Conservation (phyloP, 2,113 vertebrate species). For the Coptodon bakossiorum region DNA sequence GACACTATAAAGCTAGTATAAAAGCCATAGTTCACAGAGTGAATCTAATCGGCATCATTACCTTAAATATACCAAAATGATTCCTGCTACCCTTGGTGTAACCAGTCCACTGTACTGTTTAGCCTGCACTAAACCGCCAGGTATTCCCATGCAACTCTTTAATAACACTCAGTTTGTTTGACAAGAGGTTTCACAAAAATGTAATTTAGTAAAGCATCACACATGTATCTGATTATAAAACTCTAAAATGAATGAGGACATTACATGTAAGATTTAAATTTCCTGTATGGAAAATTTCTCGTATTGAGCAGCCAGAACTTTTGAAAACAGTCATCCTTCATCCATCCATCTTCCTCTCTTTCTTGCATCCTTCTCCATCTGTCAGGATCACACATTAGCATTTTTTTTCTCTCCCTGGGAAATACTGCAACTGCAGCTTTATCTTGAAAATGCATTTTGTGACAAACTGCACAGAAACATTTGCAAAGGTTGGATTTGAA, state of each 20-base stretch:
- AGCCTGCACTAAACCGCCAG: background rate
- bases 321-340: background rate
- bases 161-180: background rate
- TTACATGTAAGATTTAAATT: background rate
- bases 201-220: background rate
- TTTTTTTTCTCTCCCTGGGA: background rate
- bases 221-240: background rate
- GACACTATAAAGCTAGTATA: background rate
- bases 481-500: background rate
- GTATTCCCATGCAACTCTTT: background rate
- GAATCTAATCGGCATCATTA: background rate
- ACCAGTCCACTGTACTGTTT: background rate
- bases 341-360: background rate
- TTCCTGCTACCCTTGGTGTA: rapidly evolving
- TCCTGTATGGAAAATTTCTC: background rate
- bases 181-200: background rate
- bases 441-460: background rate
- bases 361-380: background rate
- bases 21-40: background rate
- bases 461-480: background rate
- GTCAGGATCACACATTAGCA: background rate
- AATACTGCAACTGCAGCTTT: background rate
- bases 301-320: background rate
- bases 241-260: background rate
- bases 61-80: background rate